Conservation (phyloP, 2,113 vertebrate genomes). For the Tetrax tetrax region DNA sequence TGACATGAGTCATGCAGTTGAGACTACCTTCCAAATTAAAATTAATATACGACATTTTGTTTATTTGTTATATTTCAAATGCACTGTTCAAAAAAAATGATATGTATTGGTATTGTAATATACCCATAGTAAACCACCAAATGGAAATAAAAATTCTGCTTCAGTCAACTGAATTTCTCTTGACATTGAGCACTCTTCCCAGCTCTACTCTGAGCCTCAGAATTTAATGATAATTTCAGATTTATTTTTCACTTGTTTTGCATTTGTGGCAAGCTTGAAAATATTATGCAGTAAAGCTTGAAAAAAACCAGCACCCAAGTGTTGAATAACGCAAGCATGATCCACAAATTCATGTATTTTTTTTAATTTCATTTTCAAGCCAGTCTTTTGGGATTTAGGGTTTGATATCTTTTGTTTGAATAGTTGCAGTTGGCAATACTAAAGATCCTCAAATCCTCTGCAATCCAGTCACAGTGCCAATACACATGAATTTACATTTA, state of each 20-base stretch:
- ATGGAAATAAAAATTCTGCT: neutral
- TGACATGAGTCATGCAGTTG: neutral
- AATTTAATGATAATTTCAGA: neutral
- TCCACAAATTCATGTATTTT: neutral
- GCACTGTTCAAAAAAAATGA: neutral
- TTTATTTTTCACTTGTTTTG: neutral
- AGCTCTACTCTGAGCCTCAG: neutral
- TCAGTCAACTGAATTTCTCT: neutral
- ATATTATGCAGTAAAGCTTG: neutral
- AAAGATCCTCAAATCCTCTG: neutral
- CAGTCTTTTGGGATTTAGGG: neutral
- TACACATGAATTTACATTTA: neutral
- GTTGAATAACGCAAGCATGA: neutral
- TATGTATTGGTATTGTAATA: neutral
- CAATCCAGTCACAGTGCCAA: neutral
- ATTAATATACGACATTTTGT: neutral
- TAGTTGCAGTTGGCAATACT: neutral
- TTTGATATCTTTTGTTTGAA: neutral
- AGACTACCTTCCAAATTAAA: neutral
- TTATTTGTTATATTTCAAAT: neutral
- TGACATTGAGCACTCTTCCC: neutral
- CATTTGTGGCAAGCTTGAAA: constrained; percentile 3
- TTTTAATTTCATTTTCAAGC: neutral
- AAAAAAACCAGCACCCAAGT: neutral
- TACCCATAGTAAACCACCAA: neutral